Base-by-base conservation (phyloP, 2,797 vertebrate species). In the Pseudochirops corinnae region DNA sequence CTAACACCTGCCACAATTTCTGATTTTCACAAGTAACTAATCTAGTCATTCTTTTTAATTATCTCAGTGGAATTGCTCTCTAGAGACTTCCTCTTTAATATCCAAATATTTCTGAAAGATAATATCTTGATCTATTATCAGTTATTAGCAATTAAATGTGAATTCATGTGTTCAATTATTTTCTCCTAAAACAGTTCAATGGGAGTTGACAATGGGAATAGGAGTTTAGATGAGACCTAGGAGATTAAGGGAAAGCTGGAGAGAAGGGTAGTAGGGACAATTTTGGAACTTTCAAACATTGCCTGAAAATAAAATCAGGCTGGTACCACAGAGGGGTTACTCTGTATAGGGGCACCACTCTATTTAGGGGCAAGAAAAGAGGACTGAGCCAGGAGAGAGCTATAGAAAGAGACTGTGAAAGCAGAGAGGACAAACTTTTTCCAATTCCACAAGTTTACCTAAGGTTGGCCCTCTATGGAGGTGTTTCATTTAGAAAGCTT, bases 1-100 rank as follows among this genome's bases (percentile, higher is more conserved):
- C 55, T 6, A 90, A 91, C 0, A 16, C 14, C 74, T 92, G 46
- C 57, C 57, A 91, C 0, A 46, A 55, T 55, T 39, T 90, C 93
- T 96, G 62, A 97, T 31, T 92, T 93, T 95, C 28, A 95, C 29
- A 55, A 21, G 55, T 55, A 94, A n/a, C 91, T 33, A 92, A 56
- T 90, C 94, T 33, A 91, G 52, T 90, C 62, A 7, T 9, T 94
- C 91, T 62, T 95, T 90, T 1, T 46, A 92, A 93, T 95, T 26
- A 13, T 82, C 52, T 92, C 11, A 33, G 39, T 90, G 62, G 91
- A 56, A 24, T 28, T 21, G 7, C 16, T 95, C 92, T 55, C n/a
- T 52, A 92, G 60, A 57, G 74, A 55, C 24, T 29, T 93, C n/a
- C 3, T n/a, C 92, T 92, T 91, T 93, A 94, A 94, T 95, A 87